phyloP scores from a whole-genome alignment of 2,113 vertebrate species.

The Sceloporus tristichus region DNA sequence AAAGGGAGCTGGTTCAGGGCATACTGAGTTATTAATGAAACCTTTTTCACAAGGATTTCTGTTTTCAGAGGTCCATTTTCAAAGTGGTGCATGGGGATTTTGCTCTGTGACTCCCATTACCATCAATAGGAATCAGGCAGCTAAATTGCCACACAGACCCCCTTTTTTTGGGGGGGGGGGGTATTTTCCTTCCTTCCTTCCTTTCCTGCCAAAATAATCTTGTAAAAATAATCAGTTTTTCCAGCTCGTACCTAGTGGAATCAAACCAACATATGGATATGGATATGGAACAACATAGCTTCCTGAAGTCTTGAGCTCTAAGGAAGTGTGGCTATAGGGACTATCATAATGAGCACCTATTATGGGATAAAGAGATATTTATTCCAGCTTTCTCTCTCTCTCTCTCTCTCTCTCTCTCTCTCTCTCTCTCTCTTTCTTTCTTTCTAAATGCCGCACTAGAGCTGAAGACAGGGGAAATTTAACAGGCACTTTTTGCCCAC shows the following conservation, averaged over 20 bases:
- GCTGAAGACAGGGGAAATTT: no score
- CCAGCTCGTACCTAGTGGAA: neutral
- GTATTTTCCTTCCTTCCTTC: neutral
- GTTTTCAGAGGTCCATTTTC: constrained; percentile 21
- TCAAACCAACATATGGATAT: no score
- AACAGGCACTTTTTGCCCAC: no score
- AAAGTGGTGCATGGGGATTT: constrained; percentile 1
- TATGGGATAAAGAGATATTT: no score
- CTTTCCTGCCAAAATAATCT: neutral
- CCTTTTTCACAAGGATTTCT: constrained; percentile 7
- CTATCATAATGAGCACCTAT: no score
- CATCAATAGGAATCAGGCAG: constrained; percentile 3
- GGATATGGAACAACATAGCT: no score
- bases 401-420: no score
- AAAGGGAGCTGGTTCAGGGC: neutral
- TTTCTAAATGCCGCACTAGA: no score
- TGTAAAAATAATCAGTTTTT: neutral
- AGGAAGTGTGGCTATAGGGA: no score
- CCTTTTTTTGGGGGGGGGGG: neutral
- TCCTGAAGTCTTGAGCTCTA: no score
- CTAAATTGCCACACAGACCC: neutral
- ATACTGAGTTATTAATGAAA: neutral
- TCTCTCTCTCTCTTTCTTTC: no score
- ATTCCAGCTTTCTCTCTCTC: no score
- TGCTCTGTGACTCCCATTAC: neutral